phyloP scores from a whole-genome alignment of 2,113 vertebrate genomes.

The Sphyrna mokarran region DNA sequence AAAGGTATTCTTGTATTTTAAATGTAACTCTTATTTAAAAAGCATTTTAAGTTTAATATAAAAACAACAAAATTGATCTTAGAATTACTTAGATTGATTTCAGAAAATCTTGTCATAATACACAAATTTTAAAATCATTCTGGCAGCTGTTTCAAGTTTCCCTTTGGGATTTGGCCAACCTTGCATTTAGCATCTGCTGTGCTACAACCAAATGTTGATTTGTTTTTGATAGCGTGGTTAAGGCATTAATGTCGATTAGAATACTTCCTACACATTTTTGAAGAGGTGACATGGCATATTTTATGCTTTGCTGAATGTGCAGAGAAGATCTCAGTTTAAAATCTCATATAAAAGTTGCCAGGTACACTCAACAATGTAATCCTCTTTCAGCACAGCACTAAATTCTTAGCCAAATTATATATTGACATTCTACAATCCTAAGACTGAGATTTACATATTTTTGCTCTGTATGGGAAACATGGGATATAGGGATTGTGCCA shows the following conservation, averaged over 20 bases:
- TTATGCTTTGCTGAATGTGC: not conserved
- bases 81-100: no score
- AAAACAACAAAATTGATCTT: no score
- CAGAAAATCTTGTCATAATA: no score
- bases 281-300: not conserved
- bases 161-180: no score
- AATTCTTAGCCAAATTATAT: not conserved
- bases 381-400: not conserved
- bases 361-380: not conserved
- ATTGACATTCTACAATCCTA: not conserved
- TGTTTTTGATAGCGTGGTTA: not conserved
- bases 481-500: not conserved
- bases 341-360: not conserved
- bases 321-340: not conserved
- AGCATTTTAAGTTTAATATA: no score
- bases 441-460: no score
- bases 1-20: no score
- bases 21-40: no score
- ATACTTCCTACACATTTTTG: not conserved
- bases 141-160: no score
- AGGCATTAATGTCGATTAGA: not conserved
- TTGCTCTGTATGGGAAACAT: not conserved
- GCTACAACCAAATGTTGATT: not conserved
- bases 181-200: not conserved
- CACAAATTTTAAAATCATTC: no score